phyloP scores from a whole-genome alignment of 2,888 invertebrate species.

The Melipona bicolor region DNA sequence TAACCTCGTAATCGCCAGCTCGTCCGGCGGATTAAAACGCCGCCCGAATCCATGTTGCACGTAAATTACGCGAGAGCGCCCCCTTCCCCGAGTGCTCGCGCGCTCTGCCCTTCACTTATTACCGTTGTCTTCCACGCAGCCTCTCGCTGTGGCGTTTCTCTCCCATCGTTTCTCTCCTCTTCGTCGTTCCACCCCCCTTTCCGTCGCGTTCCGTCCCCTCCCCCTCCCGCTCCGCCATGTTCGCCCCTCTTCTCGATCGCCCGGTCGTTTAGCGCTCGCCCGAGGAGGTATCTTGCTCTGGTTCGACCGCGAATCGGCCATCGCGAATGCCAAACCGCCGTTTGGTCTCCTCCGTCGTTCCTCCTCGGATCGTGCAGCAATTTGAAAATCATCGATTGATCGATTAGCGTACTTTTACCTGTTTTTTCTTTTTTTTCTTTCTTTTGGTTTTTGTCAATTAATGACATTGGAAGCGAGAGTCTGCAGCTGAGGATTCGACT shows the following conservation, averaged over 20 bases:
- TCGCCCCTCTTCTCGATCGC: slow-evolving; percentile 23
- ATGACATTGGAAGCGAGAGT: background rate
- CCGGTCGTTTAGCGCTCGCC: slow-evolving; percentile 14
- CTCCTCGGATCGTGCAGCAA: slow-evolving; percentile 33
- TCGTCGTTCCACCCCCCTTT: slow-evolving; percentile 3
- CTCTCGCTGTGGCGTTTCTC: slow-evolving; percentile 30
- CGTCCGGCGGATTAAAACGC: slow-evolving; percentile 77
- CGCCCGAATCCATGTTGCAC: slow-evolving; percentile 77
- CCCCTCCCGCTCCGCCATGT: slow-evolving; percentile 17
- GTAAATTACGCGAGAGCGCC: slow-evolving; percentile 76
- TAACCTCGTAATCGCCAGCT: slow-evolving; percentile 80
- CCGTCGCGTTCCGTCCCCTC: slow-evolving; percentile 3
- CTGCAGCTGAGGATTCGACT: background rate
- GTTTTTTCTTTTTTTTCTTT: background rate
- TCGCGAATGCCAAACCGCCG: slow-evolving; percentile 53
- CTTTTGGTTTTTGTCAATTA: background rate
- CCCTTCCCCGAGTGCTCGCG: slow-evolving; percentile 50
- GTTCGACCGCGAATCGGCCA: slow-evolving; percentile 56
- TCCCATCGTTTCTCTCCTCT: slow-evolving; percentile 34
- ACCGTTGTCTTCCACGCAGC: slow-evolving; percentile 70
- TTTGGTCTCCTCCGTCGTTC: background rate
- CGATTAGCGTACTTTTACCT: background rate
- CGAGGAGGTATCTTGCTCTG: slow-evolving; percentile 16
- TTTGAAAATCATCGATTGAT: slow-evolving; percentile 66
- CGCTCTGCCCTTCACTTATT: slow-evolving; percentile 72